Base-by-base conservation (phyloP, 2,113 vertebrate genomes). In the Takifugu flavidus region DNA sequence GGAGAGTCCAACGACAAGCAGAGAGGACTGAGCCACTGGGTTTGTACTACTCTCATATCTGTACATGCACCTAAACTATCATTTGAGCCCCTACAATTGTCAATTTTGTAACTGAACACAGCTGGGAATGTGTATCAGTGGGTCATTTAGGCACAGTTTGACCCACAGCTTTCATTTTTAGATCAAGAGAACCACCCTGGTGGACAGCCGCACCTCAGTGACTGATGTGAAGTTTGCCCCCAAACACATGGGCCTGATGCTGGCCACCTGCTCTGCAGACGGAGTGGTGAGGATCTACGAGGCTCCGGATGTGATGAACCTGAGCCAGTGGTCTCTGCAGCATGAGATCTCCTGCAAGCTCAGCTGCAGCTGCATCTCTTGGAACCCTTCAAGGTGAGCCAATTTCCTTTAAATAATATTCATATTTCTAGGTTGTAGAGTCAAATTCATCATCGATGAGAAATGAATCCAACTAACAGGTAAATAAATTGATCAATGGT, bases 151-250 rank as follows among this genome's bases (percentile, higher is more conserved):
- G 13, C 7, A 13, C 14, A 44, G 5, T 43, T 15, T 11, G 14
- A 4, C 10, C 8, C 25, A 53, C 4, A 34, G 2, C 47, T 42
- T 59, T 29, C 0, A 12, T 29, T n/a, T 53, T 78, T 46, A 99
- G 97, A 98, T 99, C 12, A 99, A 99, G 82, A 94, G 97, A 78
- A 99, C 97, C 45, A 99, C 97, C 1, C 85, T 99, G 2, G 97
- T 99, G 76, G 97, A 99, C 88, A 99, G 97, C 46, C 91, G 97
- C 76, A 99, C 97, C 0, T 99, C 97, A 0, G 97, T 99, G 72
- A 99, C 97, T 0, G 97, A 99, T 75, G 97, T 99, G 74, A 98
- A 98, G 80, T 99, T 99, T 67, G 96, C 96, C 52, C 97, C 96
- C 11, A 99, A 99, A 84, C 95, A 99, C 77, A 96, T 99, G 95